Evolutionary conservation across 30 jellyfish, hydroid and myxozoan species (phyloP).

Genomic region (Aurelia aurita): DNA sequence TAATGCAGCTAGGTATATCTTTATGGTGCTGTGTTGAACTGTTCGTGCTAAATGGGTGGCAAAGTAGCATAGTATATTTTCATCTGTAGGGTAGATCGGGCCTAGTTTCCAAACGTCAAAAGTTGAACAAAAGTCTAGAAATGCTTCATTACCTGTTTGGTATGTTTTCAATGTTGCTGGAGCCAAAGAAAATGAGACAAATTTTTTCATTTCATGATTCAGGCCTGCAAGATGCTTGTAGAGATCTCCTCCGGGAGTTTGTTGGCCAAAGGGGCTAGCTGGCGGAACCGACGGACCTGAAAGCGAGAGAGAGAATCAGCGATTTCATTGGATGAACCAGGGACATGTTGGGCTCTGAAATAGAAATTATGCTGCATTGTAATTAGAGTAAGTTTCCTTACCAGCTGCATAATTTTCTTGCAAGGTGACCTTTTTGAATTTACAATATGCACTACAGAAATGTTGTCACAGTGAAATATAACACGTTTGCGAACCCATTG

Average conservation of each 20-base stretch:
- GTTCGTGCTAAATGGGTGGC: constrained; percentile 5
- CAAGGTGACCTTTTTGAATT: not conserved
- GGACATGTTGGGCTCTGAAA: constrained; percentile 31
- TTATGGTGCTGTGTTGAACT: constrained; percentile 1
- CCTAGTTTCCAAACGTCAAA: constrained; percentile 2
- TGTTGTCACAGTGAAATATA: constrained; percentile 32
- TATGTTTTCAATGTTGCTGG: not conserved
- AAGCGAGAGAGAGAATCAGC: constrained; percentile 58
- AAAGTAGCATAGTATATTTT: constrained; percentile 4
- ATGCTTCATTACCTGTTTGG: not conserved
- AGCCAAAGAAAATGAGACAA: not conserved
- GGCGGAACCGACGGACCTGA: not conserved
- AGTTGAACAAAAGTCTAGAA: not conserved
- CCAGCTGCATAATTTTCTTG: not conserved
- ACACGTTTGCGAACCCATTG: constrained; percentile 27
- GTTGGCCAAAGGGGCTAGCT: constrained; percentile 18
- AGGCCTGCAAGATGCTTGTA: constrained; percentile 4
- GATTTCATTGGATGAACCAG: constrained; percentile 17
- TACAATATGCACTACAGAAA: constrained; percentile 13
- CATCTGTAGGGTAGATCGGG: not conserved
- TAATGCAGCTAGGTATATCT: not conserved
- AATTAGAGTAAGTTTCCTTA: constrained; percentile 2
- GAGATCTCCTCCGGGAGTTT: constrained; percentile 7
- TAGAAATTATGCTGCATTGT: constrained; percentile 9
- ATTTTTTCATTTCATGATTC: not conserved